Evolutionary conservation across 2,797 vertebrate genomes (phyloP).

Genomic region (Botia almorhae): DNA sequence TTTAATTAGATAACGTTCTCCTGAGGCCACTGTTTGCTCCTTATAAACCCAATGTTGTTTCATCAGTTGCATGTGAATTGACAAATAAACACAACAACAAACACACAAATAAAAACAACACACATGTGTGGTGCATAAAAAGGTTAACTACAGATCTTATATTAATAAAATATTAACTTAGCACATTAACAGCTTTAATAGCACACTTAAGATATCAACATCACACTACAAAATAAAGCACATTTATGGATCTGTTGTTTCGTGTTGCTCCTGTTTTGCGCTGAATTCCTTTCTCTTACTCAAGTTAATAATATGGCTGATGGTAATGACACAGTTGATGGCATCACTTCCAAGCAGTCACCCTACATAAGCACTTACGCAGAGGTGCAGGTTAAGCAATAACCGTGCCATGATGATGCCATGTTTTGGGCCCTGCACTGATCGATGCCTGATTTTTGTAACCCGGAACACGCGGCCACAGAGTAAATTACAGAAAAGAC

Average conservation of each 20-base stretch:
- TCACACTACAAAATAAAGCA: too few species aligned
- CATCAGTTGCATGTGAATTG: neutral
- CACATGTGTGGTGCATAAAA: neutral
- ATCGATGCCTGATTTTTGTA: conserved; percentile 72
- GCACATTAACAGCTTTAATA: neutral
- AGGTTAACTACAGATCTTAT: neutral
- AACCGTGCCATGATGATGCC: conserved; percentile 68
- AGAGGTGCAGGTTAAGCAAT: conserved; percentile 69
- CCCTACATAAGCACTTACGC: conserved; percentile 49
- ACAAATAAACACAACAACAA: neutral
- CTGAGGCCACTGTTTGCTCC: neutral
- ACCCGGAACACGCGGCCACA: conserved; percentile 71
- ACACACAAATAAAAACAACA: neutral
- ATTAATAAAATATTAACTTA: neutral
- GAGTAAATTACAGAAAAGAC: conserved; percentile 77
- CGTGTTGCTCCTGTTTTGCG: too few species aligned
- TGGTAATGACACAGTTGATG: conserved; percentile 36
- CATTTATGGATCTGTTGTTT: too few species aligned
- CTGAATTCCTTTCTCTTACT: neutral
- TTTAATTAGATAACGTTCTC: neutral
- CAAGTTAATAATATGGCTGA: conserved; percentile 17
- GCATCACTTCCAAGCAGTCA: conserved; percentile 23
- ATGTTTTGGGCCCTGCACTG: conserved; percentile 44
- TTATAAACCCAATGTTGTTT: too few species aligned
- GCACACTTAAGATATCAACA: neutral